Evolutionary conservation across 2,797 vertebrate genomes (phyloP).

Genomic region (Microctenopoma stevenorrisi): DNA sequence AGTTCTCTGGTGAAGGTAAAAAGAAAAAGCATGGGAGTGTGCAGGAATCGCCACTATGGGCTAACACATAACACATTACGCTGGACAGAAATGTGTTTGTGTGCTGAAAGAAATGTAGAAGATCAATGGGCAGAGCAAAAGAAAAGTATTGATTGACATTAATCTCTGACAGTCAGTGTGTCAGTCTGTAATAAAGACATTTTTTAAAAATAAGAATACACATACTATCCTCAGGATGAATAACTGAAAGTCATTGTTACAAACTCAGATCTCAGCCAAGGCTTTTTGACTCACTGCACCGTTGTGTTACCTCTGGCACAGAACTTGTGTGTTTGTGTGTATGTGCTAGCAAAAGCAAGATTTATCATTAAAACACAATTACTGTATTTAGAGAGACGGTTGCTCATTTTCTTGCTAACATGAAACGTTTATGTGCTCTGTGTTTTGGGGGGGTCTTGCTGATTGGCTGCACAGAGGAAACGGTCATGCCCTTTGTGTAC

Average conservation of each 20-base stretch:
- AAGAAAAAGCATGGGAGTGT: not conserved
- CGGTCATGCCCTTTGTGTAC: constrained; percentile 62
- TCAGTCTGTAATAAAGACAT: too few relatives aligned
- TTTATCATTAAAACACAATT: not conserved
- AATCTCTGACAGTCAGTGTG: too few relatives aligned
- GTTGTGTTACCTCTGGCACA: too few relatives aligned
- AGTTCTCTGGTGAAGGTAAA: not conserved
- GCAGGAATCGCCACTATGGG: not conserved
- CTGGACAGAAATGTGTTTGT: not conserved
- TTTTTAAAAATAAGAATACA: too few relatives aligned
- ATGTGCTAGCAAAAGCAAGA: not conserved
- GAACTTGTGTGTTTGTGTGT: not conserved
- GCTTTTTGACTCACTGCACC: too few relatives aligned
- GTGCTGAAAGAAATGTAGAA: too few relatives aligned
- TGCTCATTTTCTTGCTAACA: constrained; percentile 6
- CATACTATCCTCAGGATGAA: too few relatives aligned
- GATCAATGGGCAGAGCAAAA: too few relatives aligned
- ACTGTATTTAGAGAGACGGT: not conserved
- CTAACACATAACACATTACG: not conserved
- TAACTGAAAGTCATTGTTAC: too few relatives aligned
- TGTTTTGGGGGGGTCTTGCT: not conserved
- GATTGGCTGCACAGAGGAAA: constrained; percentile 44
- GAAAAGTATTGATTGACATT: too few relatives aligned
- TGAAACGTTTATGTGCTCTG: constrained; percentile 26
- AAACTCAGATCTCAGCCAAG: too few relatives aligned